A percentile compares a stretch with the other conserved stretches of the same genome.
These are phyloP conservation scores for Notodonta ziczac DNA, from an alignment of 2,888 invertebrate genomes.

Conservation along the genomic window DNA sequence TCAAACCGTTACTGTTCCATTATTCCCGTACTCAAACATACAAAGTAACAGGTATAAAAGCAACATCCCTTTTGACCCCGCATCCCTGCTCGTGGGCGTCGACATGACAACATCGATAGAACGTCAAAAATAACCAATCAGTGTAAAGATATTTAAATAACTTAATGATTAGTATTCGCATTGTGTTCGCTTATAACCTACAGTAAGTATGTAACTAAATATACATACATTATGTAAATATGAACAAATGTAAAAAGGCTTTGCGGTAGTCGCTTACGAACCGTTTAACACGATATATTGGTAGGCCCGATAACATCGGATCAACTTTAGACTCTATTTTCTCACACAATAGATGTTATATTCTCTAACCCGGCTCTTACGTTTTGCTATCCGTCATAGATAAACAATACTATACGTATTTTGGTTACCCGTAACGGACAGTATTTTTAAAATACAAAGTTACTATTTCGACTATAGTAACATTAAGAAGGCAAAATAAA, in stretches of 20 bases:
- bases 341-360: no score
- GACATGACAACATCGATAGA: conserved; percentile 74
- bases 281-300: no score
- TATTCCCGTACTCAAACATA: neutral
- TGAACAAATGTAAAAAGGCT: neutral
- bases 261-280: neutral
- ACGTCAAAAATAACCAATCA: conserved; percentile 59
- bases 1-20: neutral
- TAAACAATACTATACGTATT: no score
- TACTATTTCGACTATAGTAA: no score
- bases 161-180: conserved; percentile 78
- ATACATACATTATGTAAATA: conserved; percentile 43
- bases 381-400: no score
- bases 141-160: conserved; percentile 66
- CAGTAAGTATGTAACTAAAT: conserved; percentile 51
- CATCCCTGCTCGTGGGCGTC: conserved; percentile 39
- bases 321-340: no score
- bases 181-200: conserved; percentile 68
- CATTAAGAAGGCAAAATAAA: no score
- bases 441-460: no score
- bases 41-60: neutral
- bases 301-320: no score
- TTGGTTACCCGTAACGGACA: no score
- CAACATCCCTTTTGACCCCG: conserved; percentile 4
- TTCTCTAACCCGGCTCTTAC: no score